Percentiles rank a stretch among this genome's conserved stretches.
These are phyloP conservation scores for Caenorhabditis wallacei DNA, from an alignment of 2,888 invertebrate species.

Conservation along the genomic window DNA sequence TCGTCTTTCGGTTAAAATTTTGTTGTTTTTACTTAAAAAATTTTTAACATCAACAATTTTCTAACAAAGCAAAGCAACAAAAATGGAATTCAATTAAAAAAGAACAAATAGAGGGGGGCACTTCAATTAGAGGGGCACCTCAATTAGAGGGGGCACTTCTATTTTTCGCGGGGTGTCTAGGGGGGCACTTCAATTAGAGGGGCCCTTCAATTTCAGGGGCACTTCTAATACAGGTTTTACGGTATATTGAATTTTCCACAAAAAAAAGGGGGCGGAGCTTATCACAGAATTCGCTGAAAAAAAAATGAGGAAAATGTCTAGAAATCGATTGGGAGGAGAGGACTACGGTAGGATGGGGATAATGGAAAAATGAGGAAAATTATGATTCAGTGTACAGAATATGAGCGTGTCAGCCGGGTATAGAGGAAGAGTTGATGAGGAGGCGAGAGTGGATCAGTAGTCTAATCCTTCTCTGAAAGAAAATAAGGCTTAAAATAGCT, in stretches of 20 bases:
- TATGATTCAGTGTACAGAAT: not conserved
- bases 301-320: constrained; percentile 6
- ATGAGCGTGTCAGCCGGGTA: constrained; percentile 4
- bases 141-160: no score
- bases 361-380: not conserved
- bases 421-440: not conserved
- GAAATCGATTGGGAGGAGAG: not conserved
- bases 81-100: not conserved
- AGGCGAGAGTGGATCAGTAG: constrained; percentile 2
- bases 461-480: constrained; percentile 43
- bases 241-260: no score
- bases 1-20: no score
- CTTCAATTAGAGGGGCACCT: no score
- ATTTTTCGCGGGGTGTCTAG: no score
- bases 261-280: not conserved
- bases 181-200: no score
- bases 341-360: not conserved
- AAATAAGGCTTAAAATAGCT: not conserved
- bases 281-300: constrained; percentile 1
- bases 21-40: no score
- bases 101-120: no score
- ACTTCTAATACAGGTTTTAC: no score
- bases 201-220: no score
- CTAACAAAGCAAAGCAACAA: not conserved
- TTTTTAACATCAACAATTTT: no score